A percentile compares a stretch with the other conserved stretches of the same genome.
Evolutionary conservation across 2,797 vertebrate species (phyloP).

Genomic region (Ctenochaetus hawaiiensis): DNA sequence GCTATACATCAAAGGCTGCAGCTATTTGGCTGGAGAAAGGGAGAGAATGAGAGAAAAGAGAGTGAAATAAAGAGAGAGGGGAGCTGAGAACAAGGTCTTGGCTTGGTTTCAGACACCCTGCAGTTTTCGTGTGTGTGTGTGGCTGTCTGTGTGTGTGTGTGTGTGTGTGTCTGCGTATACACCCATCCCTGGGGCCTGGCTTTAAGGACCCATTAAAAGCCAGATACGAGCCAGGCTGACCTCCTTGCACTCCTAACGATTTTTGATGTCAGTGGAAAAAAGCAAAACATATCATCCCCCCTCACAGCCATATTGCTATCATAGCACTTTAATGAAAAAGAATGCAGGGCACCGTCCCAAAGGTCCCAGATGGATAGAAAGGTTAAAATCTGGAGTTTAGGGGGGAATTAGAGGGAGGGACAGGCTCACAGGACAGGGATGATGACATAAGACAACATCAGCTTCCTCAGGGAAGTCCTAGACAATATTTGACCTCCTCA

Average conservation of each 20-base stretch:
- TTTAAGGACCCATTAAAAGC: conserved; percentile 84
- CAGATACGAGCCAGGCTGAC: conserved; percentile 79
- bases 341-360: conserved; percentile 76
- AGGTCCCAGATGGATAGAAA: conserved; percentile 74
- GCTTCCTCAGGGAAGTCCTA: conserved; percentile 68
- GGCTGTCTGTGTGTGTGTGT: conserved; percentile 18
- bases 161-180: conserved; percentile 26
- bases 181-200: conserved; percentile 72
- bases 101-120: conserved; percentile 71
- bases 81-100: conserved; percentile 67
- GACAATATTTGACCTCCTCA: conserved; percentile 79
- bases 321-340: conserved; percentile 84
- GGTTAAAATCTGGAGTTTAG: conserved; percentile 79
- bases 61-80: conserved; percentile 60
- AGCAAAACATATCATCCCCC: conserved; percentile 75
- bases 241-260: conserved; percentile 80
- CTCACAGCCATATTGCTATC: conserved; percentile 79
- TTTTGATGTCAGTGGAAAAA: conserved; percentile 80
- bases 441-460: conserved; percentile 71
- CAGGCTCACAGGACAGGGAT: conserved; percentile 57
- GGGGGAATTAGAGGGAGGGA: conserved; percentile 64
- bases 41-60: conserved; percentile 49
- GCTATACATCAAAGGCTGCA: conserved; percentile 68
- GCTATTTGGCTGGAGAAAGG: conserved; percentile 52
- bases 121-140: conserved; percentile 23